A percentile compares a stretch with the other conserved stretches of the same genome.
These are phyloP conservation scores for Brachypodius melanocephalos DNA, from an alignment of 2,113 vertebrate genomes.

Conservation along the genomic window DNA sequence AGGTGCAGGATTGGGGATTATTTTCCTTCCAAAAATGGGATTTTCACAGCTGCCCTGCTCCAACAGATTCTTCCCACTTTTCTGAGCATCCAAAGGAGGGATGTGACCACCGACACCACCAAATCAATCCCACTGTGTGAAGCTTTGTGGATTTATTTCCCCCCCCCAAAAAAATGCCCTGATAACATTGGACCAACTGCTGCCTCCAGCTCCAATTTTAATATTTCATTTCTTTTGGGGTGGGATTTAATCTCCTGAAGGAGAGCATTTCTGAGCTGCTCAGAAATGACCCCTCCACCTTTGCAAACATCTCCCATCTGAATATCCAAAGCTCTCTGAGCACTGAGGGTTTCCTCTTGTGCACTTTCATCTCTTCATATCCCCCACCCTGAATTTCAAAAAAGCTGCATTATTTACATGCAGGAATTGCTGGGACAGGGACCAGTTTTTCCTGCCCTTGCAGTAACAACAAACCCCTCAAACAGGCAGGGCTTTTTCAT, in stretches of 20 bases:
- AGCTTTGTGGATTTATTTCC: background rate
- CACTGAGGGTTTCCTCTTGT: background rate
- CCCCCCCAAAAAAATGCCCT: background rate
- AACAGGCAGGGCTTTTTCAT: background rate
- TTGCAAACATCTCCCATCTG: background rate
- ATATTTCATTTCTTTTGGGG: background rate
- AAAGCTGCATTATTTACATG: background rate
- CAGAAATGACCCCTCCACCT: background rate
- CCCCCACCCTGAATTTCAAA: background rate
- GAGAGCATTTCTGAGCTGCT: background rate
- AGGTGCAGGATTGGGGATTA: background rate
- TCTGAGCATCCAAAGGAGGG: background rate
- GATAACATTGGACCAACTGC: background rate
- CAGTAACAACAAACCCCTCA: background rate
- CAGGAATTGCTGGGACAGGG: background rate
- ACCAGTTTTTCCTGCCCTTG: slow-evolving; percentile 7
- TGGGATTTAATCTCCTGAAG: background rate
- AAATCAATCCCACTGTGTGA: background rate
- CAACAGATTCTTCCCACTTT: background rate
- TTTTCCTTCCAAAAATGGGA: background rate
- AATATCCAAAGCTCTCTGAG: background rate
- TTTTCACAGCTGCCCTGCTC: background rate
- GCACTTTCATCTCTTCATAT: background rate
- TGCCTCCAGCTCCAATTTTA: background rate
- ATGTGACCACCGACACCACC: background rate